Base-by-base conservation (phyloP, 2,888 invertebrate genomes). In the Plagiodera versicolora region DNA sequence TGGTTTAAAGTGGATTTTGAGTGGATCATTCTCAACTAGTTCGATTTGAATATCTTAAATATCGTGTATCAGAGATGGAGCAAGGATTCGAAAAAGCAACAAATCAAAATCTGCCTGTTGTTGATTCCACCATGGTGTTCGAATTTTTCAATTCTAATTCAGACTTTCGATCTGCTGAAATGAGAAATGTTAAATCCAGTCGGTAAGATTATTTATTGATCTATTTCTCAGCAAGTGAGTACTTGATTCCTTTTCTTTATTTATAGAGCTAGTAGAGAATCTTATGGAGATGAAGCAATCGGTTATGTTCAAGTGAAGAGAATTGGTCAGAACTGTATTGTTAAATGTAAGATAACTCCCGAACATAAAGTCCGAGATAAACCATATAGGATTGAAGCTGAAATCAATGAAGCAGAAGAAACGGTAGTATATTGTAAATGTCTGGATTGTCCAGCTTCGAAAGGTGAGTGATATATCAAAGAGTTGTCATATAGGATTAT, bases 331-430 rank as follows among this genome's bases (percentile, higher is more conserved):
- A 45, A 16, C 16, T 45, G 45, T 10, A 45, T 45, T 16, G 45
- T 45, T 14, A 45, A 45, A 18, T 2, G 6, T 2, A 16, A 45
- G 16, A 45, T 45, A 10, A 45, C 5, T 45, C 45, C 32, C 2
- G 32, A 32, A 10, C 45, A 45, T 16, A 45, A 18, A 45, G 45
- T 45, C 11, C 45, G 45, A 9, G 11, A 45, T 45, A 45, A 45
- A 45, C 45, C 45, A 5, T 45, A 45, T 17, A 32, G 45, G 45
- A 11, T 45, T 6, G 45, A 45, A 2, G 45, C 45, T 45, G 45
- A 45, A 45, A 45, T 45, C 45, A 45, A 45, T 45, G 45, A 45
- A 45, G 45, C 45, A 10, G 45, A 45, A 16, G 16, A 45, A 45
- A 45, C 45, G 11, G 32, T 32, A 10, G 32, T 32, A 11, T 45